phyloP scores from a whole-genome alignment of 2,888 invertebrate genomes.

The Copidosoma aretas region DNA sequence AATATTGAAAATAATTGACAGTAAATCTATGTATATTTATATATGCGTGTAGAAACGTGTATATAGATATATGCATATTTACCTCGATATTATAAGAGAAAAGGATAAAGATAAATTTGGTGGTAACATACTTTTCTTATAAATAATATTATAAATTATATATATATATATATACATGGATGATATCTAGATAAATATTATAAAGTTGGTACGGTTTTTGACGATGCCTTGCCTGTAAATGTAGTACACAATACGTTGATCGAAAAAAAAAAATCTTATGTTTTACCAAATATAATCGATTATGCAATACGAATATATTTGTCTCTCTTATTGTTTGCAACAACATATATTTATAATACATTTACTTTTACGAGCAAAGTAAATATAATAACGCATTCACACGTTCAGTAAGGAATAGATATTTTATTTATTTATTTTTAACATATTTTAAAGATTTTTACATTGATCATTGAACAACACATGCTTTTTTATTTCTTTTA shows the following conservation, averaged over 20 bases:
- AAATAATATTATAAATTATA: conserved; percentile 53
- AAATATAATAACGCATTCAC: too few species aligned
- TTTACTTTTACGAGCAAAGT: too few species aligned
- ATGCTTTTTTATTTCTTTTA: conserved; percentile 30
- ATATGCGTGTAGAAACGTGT: too few species aligned
- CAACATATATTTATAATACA: too few species aligned
- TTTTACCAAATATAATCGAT: conserved; percentile 63
- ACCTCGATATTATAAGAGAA: conserved; percentile 46
- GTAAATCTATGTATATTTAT: conserved; percentile 47
- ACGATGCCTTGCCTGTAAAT: conserved; percentile 62
- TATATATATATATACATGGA: conserved; percentile 39
- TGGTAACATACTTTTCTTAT: conserved; percentile 61
- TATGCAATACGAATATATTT: conserved; percentile 38
- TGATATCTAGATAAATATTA: conserved; percentile 42
- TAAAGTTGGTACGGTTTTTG: conserved; percentile 61
- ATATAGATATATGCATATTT: too few species aligned
- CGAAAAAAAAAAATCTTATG: conserved; percentile 60
- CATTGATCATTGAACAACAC: conserved; percentile 35
- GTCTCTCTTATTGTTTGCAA: neutral
- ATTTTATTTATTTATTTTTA: conserved; percentile 14
- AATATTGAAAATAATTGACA: conserved; percentile 54
- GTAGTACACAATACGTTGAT: conserved; percentile 56
- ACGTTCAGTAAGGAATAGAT: neutral
- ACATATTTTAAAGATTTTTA: conserved; percentile 32
- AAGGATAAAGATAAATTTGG: conserved; percentile 56